Evolutionary conservation across 2,113 vertebrate species (phyloP).

Genomic region (Myotis lucifugus): DNA sequence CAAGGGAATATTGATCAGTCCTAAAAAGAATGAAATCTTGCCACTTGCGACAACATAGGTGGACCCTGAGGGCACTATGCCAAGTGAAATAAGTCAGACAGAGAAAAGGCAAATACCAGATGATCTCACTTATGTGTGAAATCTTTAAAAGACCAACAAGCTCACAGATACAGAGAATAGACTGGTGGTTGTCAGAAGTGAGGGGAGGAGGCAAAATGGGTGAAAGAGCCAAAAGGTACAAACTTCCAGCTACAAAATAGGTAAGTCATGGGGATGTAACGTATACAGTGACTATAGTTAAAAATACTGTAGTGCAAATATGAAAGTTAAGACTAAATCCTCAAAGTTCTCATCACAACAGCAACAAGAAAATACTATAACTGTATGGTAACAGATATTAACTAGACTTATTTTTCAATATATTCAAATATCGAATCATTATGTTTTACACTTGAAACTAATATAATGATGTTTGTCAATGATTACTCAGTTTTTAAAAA

Average conservation of each 20-base stretch:
- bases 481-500: not conserved
- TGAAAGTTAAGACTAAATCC: not conserved
- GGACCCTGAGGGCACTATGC: not conserved
- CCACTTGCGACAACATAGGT: not conserved
- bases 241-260: too few species aligned
- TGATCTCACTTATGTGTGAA: not conserved
- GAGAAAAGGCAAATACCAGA: not conserved
- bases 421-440: not conserved
- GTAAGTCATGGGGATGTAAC: accelerated
- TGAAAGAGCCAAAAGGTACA: not conserved
- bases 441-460: not conserved
- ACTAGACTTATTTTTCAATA: not conserved
- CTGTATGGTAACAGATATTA: not conserved
- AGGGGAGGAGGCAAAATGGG: accelerated
- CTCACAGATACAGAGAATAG: not conserved
- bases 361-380: not conserved
- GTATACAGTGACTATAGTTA: accelerated
- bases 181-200: not conserved
- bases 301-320: too few species aligned
- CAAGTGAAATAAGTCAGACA: not conserved
- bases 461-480: not conserved
- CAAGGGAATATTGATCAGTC: not conserved
- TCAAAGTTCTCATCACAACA: not conserved
- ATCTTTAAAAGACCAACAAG: not conserved
- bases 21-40: not conserved